Conservation (phyloP, 2,888 invertebrate genomes). For the Dicycla oo region DNA sequence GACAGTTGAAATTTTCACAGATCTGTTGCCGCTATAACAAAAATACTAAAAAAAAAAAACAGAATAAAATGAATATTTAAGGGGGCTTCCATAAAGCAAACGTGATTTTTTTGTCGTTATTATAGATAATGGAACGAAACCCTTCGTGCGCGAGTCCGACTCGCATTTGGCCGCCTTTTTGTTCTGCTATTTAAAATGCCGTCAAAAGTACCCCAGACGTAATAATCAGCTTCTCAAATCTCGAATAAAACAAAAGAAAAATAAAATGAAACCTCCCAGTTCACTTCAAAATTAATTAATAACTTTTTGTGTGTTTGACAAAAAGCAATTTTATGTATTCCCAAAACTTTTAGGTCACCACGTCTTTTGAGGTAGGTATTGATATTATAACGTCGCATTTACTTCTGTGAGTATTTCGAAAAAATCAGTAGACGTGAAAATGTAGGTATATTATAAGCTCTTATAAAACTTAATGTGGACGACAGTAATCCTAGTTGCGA, state of each 20-base stretch:
- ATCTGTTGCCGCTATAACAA: no score
- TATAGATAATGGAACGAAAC: no score
- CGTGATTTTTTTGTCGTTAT: no score
- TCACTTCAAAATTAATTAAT: constrained; percentile 41
- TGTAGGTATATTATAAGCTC: constrained; percentile 18
- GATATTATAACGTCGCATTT: constrained; percentile 14
- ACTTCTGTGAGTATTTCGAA: constrained; percentile 4
- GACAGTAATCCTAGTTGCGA: constrained; percentile 15
- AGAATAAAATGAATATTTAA: no score
- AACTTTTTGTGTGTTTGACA: constrained; percentile 40
- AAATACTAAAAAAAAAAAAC: no score
- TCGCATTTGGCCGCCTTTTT: no score
- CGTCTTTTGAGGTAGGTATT: constrained; percentile 8
- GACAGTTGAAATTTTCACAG: no score
- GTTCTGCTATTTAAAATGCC: constrained; percentile 11
- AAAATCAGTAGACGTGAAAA: constrained; percentile 22
- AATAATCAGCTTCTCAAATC: constrained; percentile 23
- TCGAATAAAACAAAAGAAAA: constrained; percentile 34
- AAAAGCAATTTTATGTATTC: constrained; percentile 45
- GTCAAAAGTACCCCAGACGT: constrained; percentile 3
- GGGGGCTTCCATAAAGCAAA: no score
- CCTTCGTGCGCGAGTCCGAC: no score
- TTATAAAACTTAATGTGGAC: constrained; percentile 3
- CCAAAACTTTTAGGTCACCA: constrained; percentile 39
- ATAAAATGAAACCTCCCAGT: constrained; percentile 19